A percentile compares a stretch with the other conserved stretches of the same genome.
Conservation (phyloP, 2,113 vertebrate species). For the Orycteropus afer region DNA sequence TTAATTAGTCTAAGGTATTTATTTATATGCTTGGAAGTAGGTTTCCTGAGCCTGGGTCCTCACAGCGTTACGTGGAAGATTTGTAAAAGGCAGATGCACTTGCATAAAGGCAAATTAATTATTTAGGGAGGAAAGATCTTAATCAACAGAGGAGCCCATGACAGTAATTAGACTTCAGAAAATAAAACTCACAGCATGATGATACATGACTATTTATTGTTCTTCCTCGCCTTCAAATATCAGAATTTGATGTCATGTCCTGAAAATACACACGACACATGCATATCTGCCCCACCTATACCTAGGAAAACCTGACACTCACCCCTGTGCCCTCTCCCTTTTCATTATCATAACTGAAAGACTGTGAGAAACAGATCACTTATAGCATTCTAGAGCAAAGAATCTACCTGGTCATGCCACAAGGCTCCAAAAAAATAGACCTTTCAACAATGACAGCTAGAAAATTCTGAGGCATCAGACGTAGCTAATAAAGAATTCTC, state of each 20-base stretch:
- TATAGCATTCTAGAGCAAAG: slow-evolving; percentile 43
- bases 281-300: no score
- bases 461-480: slow-evolving; percentile 3
- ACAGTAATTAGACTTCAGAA: slow-evolving; percentile 61
- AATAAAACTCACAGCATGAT: neutral
- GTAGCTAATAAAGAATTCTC: neutral
- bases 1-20: slow-evolving; percentile 75
- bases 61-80: slow-evolving; percentile 25
- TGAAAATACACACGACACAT: neutral
- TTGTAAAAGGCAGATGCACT: slow-evolving; percentile 56
- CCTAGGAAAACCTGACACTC: neutral
- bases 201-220: neutral
- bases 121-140: slow-evolving; percentile 70
- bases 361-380: slow-evolving; percentile 29
- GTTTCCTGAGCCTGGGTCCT: slow-evolving; percentile 63
- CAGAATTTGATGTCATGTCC: neutral
- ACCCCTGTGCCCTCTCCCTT: neutral
- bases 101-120: slow-evolving; percentile 76
- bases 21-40: slow-evolving; percentile 56
- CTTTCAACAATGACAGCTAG: slow-evolving; percentile 27
- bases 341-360: neutral
- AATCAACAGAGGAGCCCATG: slow-evolving; percentile 64
- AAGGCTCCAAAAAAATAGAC: slow-evolving; percentile 46
- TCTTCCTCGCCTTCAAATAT: neutral
- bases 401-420: slow-evolving; percentile 59